Base-by-base conservation (phyloP, 2,797 vertebrate species). In the Neosilurus hyrtlii region DNA sequence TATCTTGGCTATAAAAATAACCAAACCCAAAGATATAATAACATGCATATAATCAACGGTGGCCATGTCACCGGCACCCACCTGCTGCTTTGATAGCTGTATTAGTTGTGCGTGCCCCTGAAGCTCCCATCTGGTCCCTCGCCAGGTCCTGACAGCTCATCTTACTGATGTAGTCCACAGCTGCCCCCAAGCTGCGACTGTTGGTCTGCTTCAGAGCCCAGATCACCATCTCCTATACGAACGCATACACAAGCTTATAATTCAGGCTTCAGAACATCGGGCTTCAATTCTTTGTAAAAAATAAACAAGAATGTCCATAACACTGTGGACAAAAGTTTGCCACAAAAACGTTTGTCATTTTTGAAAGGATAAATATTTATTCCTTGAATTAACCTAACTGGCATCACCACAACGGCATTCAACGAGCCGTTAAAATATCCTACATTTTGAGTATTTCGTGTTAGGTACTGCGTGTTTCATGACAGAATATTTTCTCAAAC, bases 131-230 rank as follows among this genome's bases (percentile, higher is more conserved):
- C 90, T 96, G 96, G 12, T 99, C 97, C 86, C 96, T 94, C 83
- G 94, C 93, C 9, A 95, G 85, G 88, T 99, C 97, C 86, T 97
- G 97, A 90, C 96, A 96, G 92, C 94, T 97, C 95, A 97, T 94
- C 92, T 97, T 97, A 89, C 93, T 95, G 91, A 96, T 96, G 91
- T 96, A 97, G 88, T 99, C 98, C n/a, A 96, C 94, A 51, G 96
- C 94, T 66, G 94, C 95, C 89, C 96, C 96, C 90, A 96, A 92
- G 83, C 95, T 96, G 82, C 96, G 96, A 90, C 92, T 95, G 92
- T 95, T 95, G 71, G 94, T 96, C 90, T 96, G 95, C 87, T 96
- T 93, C 81, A 95, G 92, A 81, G 94, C 92, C 89, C 90, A 93
- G 84, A 96, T 90, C 89, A 95, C 94, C 95, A 96, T 95, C 89